phyloP scores from a whole-genome alignment of 2,888 invertebrate genomes.

The Xylota segnis region DNA sequence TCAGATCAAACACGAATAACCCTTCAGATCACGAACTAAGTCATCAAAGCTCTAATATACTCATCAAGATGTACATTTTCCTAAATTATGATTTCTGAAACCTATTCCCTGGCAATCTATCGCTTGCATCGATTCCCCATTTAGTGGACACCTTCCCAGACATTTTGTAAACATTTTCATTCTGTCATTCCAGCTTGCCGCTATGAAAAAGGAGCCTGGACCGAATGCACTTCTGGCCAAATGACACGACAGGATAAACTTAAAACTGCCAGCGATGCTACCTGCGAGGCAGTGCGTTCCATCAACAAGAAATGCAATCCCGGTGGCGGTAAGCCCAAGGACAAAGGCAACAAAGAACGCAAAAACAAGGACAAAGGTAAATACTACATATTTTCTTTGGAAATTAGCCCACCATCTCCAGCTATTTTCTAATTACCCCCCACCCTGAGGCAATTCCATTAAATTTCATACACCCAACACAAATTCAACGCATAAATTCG shows the following conservation, averaged over 20 bases:
- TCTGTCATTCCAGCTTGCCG: constrained; percentile 88
- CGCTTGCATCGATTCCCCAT: neutral
- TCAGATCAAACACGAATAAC: no score
- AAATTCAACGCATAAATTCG: constrained; percentile 59
- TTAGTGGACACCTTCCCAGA: neutral
- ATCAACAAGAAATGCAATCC: constrained; percentile 94
- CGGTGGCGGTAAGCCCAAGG: constrained; percentile 85
- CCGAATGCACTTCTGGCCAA: constrained; percentile 91
- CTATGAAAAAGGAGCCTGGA: constrained; percentile 95
- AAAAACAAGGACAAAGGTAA: constrained; percentile 86
- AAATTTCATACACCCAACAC: constrained; percentile 10
- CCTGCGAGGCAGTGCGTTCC: constrained; percentile 92
- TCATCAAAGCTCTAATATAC: no score
- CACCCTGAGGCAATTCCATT: constrained; percentile 29
- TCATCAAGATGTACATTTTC: no score
- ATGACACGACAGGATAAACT: constrained; percentile 93
- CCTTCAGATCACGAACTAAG: no score
- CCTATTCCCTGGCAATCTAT: neutral
- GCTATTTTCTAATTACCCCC: constrained; percentile 1
- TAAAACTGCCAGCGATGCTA: constrained; percentile 91
- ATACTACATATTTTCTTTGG: constrained; percentile 29
- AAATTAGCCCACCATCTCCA: constrained; percentile 49
- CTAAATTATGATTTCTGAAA: no score
- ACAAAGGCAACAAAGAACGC: constrained; percentile 82
- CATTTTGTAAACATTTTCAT: neutral